Percentiles rank a stretch among this genome's conserved stretches.
Conservation (phyloP, 2,888 invertebrate genomes). For the Andrena praecox region DNA sequence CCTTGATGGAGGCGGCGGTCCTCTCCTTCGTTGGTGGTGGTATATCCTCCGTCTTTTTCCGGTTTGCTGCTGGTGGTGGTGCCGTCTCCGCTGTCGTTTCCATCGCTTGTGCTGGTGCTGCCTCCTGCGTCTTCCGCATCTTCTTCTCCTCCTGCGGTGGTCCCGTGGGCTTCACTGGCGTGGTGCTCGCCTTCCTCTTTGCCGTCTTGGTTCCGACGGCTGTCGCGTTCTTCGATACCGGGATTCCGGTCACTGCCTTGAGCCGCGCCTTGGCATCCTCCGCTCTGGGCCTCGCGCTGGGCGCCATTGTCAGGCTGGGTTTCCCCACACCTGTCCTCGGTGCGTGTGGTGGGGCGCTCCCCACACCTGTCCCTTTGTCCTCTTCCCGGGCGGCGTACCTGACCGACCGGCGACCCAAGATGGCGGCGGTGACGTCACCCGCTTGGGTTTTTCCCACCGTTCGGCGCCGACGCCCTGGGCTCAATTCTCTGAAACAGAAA, state of each 20-base stretch:
- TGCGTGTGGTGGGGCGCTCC: background rate
- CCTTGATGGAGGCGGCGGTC: background rate
- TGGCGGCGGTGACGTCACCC: too few relatives aligned
- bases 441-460: too few relatives aligned
- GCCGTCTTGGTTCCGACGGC: background rate
- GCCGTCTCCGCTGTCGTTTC: too few relatives aligned
- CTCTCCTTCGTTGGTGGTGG: background rate
- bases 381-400: background rate
- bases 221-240: background rate
- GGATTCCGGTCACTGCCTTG: background rate
- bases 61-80: too few relatives aligned
- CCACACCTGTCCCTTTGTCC: background rate
- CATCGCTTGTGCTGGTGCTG: too few relatives aligned
- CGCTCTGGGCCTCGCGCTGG: background rate
- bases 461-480: too few relatives aligned
- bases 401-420: background rate
- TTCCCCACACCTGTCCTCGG: background rate
- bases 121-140: background rate
- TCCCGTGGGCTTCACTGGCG: background rate
- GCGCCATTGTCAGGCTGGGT: background rate
- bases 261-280: background rate
- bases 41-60: too few relatives aligned
- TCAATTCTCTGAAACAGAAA: too few relatives aligned
- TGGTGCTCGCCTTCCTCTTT: background rate
- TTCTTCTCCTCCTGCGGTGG: background rate